Conservation (phyloP, 2,888 invertebrate genomes). For the Syrista parreyssii region DNA sequence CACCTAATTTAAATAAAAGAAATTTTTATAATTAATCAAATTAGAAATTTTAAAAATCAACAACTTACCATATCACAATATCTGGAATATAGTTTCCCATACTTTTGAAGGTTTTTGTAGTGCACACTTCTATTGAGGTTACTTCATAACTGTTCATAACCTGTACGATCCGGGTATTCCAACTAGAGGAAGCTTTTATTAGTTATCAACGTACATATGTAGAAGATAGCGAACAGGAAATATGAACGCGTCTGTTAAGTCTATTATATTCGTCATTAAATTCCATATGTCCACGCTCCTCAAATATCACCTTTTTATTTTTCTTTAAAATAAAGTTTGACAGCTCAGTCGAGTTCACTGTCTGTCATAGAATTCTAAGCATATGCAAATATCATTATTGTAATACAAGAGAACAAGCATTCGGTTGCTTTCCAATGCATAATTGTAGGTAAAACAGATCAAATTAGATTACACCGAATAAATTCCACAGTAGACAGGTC, state of each 20-base stretch:
- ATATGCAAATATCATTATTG: not conserved
- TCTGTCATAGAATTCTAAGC: not conserved
- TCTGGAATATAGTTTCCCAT: slow-evolving; percentile 62
- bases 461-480: not conserved
- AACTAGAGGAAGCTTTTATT: not conserved
- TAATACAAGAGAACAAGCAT: not conserved
- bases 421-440: not conserved
- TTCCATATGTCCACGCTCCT: not conserved
- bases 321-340: not conserved
- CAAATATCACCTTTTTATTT: not conserved
- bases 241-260: not conserved
- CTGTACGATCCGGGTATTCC: not conserved
- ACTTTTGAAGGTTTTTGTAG: slow-evolving; percentile 19
- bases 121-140: not conserved
- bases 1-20: not conserved
- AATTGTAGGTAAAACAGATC: not conserved
- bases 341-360: not conserved
- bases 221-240: not conserved
- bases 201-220: not conserved
- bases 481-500: too few species aligned
- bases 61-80: slow-evolving; percentile 60
- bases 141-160: not conserved
- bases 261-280: not conserved
- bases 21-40: not conserved
- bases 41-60: slow-evolving; percentile 5